Base-by-base conservation (phyloP, 2,888 invertebrate species). In the Dinocampus coccinellae region DNA sequence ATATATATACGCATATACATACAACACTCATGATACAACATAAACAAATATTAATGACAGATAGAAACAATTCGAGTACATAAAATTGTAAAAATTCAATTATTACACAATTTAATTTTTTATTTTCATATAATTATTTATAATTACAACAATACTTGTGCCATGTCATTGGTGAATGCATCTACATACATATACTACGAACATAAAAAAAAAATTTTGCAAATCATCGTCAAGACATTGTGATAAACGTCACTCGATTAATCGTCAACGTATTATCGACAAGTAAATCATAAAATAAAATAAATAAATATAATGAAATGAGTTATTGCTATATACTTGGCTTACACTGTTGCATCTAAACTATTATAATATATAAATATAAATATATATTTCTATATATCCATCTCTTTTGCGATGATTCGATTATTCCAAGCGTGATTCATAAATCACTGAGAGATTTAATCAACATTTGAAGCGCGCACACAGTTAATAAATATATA, bases 191-290 rank as follows among this genome's bases (percentile, higher is more conserved):
- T 53, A 24, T 24, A n/a, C 11, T 26, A 2, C 6, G 2, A 1
- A 22, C 1, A 16, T 34, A 29, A 16, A 20, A n/a, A 53, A 53
- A 53, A 20, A 53, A 53, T n/a, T n/a, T 29, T 34, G 58, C 58
- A 58, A 58, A 58, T 58, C 58, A 58, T 58, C 20, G 55, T n/a
- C 10, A 22, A 24, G 22, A 55, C 55, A 26, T 55, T 22, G 24
- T 55, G 55, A 55, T 55, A 24, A 26, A 16, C 58, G 58, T 58
- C 29, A 58, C 33, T 58, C 58, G 58, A 58, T 58, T 58, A 58
- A 58, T 58, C 58, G 29, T 58, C 34, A 29, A 58, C 58, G 16
- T 16, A 58, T 58, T 58, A 58, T 58, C 58, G 26, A 34, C 55
- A 55, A n/a, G 55, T 13, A 55, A 26, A 55, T 55, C 24, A 55